A percentile compares a stretch with the other conserved stretches of the same genome.
Evolutionary conservation across 64 coral and sea anemone species (phyloP).

Genomic region (Stylophora pistillata): DNA sequence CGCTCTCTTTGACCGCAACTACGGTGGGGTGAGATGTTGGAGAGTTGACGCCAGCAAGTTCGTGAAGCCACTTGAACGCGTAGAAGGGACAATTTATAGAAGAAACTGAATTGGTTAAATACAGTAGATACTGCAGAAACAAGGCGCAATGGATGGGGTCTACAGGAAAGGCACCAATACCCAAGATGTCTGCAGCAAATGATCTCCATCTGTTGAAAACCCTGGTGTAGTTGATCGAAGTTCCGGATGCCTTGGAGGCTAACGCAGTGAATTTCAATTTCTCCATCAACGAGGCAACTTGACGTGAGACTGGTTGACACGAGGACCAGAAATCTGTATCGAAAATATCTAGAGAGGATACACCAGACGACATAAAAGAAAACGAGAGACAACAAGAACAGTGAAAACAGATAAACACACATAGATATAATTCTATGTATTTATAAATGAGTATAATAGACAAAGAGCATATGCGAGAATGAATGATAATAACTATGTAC

Average conservation of each 20-base stretch:
- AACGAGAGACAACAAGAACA: neutral
- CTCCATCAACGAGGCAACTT: constrained; percentile 11
- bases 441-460: too few relatives aligned
- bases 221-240: neutral
- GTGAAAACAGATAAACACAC: neutral
- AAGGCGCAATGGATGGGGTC: constrained; percentile 13
- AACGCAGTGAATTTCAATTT: neutral
- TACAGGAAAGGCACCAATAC: neutral
- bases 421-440: neutral
- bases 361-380: constrained; percentile 8
- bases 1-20: constrained; percentile 1
- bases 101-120: neutral
- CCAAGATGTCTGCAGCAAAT: neutral
- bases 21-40: constrained; percentile 38
- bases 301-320: neutral
- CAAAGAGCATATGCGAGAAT: neutral
- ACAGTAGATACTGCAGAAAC: constrained; percentile 2
- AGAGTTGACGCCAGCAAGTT: constrained; percentile 3
- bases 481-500: neutral
- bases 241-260: neutral
- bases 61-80: constrained; percentile 27
- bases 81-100: neutral
- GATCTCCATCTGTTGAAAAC: constrained; percentile 23
- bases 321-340: constrained; percentile 15
- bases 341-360: constrained; percentile 2